A percentile compares a stretch with the other conserved stretches of the same genome.
Conservation (phyloP, 2,797 vertebrate species). For the Peromyscus attwateri region DNA sequence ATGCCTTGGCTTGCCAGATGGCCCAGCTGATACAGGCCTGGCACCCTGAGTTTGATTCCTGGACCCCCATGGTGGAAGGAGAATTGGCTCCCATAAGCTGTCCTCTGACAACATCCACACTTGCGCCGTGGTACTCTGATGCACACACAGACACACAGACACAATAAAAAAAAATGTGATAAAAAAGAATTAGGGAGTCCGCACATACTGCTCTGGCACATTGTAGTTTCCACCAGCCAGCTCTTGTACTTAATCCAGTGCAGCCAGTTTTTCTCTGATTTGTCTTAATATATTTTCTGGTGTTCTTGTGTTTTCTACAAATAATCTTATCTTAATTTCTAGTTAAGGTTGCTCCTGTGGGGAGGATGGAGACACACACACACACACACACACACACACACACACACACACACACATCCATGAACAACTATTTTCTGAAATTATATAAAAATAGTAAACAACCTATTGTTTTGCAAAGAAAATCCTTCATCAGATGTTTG, state of each 20-base stretch:
- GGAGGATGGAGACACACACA: neutral
- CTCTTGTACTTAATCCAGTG: neutral
- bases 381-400: neutral
- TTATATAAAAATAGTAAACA: constrained; percentile 17
- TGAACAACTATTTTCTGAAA: constrained; percentile 35
- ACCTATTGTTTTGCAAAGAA: constrained; percentile 1
- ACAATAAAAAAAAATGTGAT: neutral
- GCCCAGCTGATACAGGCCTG: neutral
- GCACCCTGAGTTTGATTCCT: neutral
- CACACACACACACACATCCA: neutral
- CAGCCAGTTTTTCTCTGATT: constrained; percentile 26
- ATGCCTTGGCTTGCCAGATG: neutral
- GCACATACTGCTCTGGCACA: constrained; percentile 27
- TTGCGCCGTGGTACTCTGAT: fast-evolving
- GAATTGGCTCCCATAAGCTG: no score
- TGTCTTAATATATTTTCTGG: constrained; percentile 13
- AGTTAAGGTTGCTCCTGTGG: constrained; percentile 30
- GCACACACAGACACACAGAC: neutral
- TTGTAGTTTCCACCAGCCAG: constrained; percentile 7
- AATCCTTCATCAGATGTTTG: neutral
- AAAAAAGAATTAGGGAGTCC: neutral
- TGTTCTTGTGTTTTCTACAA: constrained; percentile 22
- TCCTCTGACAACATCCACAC: neutral
- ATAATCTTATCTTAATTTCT: constrained; percentile 52
- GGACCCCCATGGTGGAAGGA: neutral